Evolutionary conservation across 2,113 vertebrate species (phyloP).

Genomic region (Toxostoma redivivum): DNA sequence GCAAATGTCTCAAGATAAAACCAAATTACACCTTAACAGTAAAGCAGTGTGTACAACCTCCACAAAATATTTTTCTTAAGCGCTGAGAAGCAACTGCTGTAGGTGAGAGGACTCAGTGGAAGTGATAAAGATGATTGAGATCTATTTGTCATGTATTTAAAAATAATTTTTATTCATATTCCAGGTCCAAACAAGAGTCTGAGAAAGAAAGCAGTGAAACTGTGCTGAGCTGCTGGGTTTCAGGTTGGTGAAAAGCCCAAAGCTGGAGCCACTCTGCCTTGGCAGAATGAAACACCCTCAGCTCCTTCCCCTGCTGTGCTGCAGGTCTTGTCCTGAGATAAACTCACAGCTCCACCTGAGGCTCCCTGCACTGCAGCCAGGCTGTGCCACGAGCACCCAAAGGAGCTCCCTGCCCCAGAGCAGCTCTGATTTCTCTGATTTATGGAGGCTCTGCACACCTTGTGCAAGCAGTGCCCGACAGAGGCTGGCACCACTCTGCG

Average conservation of each 20-base stretch:
- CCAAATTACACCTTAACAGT: background rate
- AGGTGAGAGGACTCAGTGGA: background rate
- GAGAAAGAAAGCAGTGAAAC: background rate
- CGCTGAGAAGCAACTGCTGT: background rate
- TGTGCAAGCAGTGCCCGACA: too few relatives aligned
- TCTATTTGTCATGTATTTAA: background rate
- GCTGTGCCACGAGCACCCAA: rapidly evolving
- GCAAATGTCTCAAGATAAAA: background rate
- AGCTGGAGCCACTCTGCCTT: background rate
- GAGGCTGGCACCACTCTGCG: too few relatives aligned
- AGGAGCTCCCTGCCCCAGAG: background rate
- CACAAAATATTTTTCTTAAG: background rate
- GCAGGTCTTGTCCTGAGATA: background rate
- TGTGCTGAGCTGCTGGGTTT: background rate
- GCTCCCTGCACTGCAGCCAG: background rate
- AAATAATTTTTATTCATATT: background rate
- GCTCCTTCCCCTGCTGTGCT: background rate
- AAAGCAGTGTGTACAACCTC: background rate
- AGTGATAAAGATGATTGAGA: background rate
- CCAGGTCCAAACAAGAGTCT: background rate
- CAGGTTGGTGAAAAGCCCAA: background rate
- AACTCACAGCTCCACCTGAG: background rate
- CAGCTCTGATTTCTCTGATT: background rate
- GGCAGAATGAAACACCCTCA: background rate
- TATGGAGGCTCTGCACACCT: background rate